Evolutionary conservation across 1,140 invertebrate species (phyloP), one percentile per base, ranked within the genome.

Genomic region (Ceratitis capitata): DNA sequence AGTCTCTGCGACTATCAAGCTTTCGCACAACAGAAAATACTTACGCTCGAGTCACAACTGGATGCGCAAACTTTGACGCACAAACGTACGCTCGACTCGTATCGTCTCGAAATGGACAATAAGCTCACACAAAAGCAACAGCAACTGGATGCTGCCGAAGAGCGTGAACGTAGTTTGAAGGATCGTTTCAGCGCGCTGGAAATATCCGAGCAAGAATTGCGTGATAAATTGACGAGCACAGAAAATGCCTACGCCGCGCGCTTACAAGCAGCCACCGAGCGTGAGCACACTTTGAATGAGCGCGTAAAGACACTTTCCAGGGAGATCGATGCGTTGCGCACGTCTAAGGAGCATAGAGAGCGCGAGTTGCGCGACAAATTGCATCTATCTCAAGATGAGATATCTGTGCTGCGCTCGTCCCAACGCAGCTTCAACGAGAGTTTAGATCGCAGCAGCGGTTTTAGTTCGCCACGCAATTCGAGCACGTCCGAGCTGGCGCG

Each of bases 281-380:
- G 92, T 82, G 90, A 92, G 87, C 86, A 89, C 85, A 86, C 92
- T 85, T 85, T 89, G 74, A 84, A 86, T 87, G 90, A 92, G 58
- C 88, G 84, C 10, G 84, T 91, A 1, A 89, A 88, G 42, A 39
- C 64, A 5, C 82, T 92, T 1, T 89, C 85, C 69, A 90, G 89
- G 84, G 89, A 91, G 85, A 83, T 92, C 14, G 88, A 88, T 29
- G 61, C 84, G 3, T 32, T 90, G 16, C 87, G 87, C 16, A 78
- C 86, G 82, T 39, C 45, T 6, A 86, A 86, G 35, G 86, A 90
- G 83, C 85, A 86, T 82, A 88, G 86, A 14, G 89, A 89, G 39
- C 87, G 88, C 0, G 90, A 92, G 69, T 56, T 92, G 58, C 86
- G 89, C 23, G 90, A 92, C 78, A 90, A 91, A 1, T 85, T 92